Conservation (phyloP, 2,888 invertebrate species). For the Melolontha melolontha region DNA sequence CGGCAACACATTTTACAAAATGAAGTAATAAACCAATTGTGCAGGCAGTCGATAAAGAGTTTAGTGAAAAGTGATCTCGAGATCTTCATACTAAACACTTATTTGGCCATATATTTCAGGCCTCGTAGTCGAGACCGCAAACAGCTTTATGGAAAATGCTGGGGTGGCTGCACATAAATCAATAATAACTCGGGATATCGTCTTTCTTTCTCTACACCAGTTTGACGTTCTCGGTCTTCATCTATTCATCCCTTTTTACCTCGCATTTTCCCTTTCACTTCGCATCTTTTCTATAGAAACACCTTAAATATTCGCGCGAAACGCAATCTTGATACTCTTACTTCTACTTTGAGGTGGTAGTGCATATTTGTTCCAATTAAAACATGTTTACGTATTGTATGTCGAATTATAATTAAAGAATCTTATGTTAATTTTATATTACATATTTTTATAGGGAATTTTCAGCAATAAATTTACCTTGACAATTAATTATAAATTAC, state of each 20-base stretch:
- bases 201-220: conserved; percentile 59
- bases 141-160: conserved; percentile 67
- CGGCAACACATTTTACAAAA: conserved; percentile 42
- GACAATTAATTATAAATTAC: too few relatives aligned
- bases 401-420: too few relatives aligned
- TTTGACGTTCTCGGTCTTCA: conserved; percentile 52
- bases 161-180: conserved; percentile 71
- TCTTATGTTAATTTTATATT: too few relatives aligned
- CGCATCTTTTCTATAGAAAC: conserved; percentile 29
- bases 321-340: conserved; percentile 36
- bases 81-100: conserved; percentile 66
- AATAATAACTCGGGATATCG: conserved; percentile 68
- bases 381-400: too few relatives aligned
- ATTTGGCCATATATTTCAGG: conserved; percentile 66
- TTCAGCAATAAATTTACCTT: too few relatives aligned
- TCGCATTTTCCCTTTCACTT: conserved; percentile 43
- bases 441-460: too few relatives aligned
- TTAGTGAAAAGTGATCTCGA: conserved; percentile 63
- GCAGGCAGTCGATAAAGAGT: conserved; percentile 56
- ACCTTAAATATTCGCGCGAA: conserved; percentile 37
- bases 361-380: background rate
- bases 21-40: conserved; percentile 49
- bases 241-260: conserved; percentile 45
- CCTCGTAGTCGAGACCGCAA: conserved; percentile 64
- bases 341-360: conserved; percentile 13